Conservation (phyloP, 2,888 invertebrate species). For the Tetranychus piercei region DNA sequence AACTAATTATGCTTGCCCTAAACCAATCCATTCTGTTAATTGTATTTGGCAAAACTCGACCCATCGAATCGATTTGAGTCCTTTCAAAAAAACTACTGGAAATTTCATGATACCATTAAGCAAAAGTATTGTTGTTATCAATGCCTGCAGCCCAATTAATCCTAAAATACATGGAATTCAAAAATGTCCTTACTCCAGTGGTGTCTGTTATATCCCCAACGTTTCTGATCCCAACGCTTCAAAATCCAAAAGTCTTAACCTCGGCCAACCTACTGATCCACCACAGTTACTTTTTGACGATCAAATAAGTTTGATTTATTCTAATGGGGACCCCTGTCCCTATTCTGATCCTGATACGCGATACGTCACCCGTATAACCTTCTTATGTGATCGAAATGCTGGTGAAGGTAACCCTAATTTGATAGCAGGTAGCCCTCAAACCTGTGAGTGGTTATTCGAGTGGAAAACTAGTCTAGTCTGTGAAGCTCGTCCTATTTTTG, state of each 20-base stretch:
- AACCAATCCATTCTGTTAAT: background rate
- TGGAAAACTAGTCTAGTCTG: conserved; percentile 5
- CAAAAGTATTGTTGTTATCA: background rate
- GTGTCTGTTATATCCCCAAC: background rate
- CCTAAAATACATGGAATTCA: background rate
- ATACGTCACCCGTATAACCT: background rate
- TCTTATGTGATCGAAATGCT: background rate
- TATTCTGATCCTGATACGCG: background rate
- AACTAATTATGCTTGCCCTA: background rate
- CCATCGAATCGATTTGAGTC: background rate
- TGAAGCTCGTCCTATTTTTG: background rate
- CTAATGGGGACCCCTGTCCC: background rate
- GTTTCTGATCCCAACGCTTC: background rate
- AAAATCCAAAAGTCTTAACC: background rate
- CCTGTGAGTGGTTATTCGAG: background rate
- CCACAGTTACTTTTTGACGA: background rate
- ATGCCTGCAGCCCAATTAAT: background rate
- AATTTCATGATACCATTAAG: background rate
- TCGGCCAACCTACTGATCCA: background rate
- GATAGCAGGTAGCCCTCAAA: background rate
- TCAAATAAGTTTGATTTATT: background rate
- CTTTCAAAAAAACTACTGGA: background rate
- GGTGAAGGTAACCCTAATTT: background rate
- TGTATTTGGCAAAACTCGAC: conserved; percentile 1
- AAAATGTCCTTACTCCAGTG: background rate